Evolutionary conservation across 92 coral and sea anemone species (phyloP).

Genomic region (Palythoa grandiflora): DNA sequence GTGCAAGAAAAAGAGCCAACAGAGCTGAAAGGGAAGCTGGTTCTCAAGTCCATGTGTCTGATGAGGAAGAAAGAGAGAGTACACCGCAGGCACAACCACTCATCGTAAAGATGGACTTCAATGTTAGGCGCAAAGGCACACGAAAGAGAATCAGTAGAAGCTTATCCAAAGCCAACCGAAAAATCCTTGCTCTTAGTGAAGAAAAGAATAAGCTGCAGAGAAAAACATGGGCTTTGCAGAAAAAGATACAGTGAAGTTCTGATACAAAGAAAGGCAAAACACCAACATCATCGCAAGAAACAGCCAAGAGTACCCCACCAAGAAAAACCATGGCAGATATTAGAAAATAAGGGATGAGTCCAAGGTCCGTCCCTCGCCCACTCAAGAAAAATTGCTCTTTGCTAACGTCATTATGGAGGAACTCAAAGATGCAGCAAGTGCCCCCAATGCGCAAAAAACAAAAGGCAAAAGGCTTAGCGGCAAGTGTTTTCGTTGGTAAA

Average conservation of each 20-base stretch:
- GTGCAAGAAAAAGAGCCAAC: conserved; percentile 27
- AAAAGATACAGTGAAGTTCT: conserved; percentile 48
- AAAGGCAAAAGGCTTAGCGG: conserved; percentile 35
- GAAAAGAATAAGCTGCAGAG: conserved; percentile 44
- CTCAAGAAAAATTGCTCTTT: conserved; percentile 26
- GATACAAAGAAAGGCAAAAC: conserved; percentile 24
- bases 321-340: conserved; percentile 29
- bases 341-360: conserved; percentile 20
- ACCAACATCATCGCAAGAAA: not conserved
- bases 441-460: conserved; percentile 1
- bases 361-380: conserved; percentile 34
- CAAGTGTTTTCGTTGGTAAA: conserved; percentile 37
- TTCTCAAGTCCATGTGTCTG: conserved; percentile 4
- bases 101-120: conserved; percentile 43
- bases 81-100: conserved; percentile 9
- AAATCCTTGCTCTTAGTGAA: conserved; percentile 15
- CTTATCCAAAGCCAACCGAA: conserved; percentile 38
- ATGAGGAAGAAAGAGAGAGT: not conserved
- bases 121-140: conserved; percentile 23
- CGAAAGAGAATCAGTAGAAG: conserved; percentile 40
- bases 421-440: conserved; percentile 26
- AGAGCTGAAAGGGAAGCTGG: not conserved
- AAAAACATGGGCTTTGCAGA: conserved; percentile 50
- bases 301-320: conserved; percentile 26
- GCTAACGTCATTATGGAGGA: conserved; percentile 7